Base-by-base conservation (phyloP, 2,797 vertebrate genomes). In the Hapalemur alaotrensis region DNA sequence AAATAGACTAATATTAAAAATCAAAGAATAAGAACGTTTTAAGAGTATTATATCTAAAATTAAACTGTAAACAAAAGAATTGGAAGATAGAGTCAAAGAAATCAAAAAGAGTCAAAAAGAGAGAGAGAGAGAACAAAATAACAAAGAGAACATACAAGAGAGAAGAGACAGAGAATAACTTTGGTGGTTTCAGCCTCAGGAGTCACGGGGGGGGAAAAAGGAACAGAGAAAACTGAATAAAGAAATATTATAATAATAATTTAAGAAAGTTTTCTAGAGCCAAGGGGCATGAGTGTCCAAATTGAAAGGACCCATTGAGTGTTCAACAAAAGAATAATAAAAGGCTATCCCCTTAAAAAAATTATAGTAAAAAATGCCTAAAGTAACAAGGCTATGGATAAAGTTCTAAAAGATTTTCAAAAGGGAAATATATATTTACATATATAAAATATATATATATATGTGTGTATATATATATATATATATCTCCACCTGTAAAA, bases 71-170 rank as follows among this genome's bases (percentile, higher is more conserved):
- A 35, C 52, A 59, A 48, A 80, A 89, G n/a, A 95, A 57, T 22
- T 90, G 23, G 22, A 96, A 90, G 67, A 70, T 63, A 92, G 96
- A 92, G 59, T 50, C 38, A 78, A 93, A 20, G 30, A 94, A 89
- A 70, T 67, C 22, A n/a, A n/a, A n/a, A n/a, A n/a, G n/a, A n/a
- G n/a, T 72, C 18, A 14, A 41, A 88, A 59, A 9, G 30, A 9
- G 30, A 0, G 15, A 65, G 32, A 65, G 32, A 65, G 32, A 61
- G 30, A 85, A 76, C 22, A 46, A 83, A 90, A 69, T 80, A 73
- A 85, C 14, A 69, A 75, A 82, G 28, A 57, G 18, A 70, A 50
- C 0, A 54, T 22, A 70, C 57, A 20, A 54, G 13, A 92, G 54
- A 70, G 4, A 54, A 82, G 46, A 54, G 7, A 28, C 14, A 70